Evolutionary conservation across 2,797 vertebrate species (phyloP), one percentile per base, ranked within the genome.

Genomic region (Lacerta agilis): DNA sequence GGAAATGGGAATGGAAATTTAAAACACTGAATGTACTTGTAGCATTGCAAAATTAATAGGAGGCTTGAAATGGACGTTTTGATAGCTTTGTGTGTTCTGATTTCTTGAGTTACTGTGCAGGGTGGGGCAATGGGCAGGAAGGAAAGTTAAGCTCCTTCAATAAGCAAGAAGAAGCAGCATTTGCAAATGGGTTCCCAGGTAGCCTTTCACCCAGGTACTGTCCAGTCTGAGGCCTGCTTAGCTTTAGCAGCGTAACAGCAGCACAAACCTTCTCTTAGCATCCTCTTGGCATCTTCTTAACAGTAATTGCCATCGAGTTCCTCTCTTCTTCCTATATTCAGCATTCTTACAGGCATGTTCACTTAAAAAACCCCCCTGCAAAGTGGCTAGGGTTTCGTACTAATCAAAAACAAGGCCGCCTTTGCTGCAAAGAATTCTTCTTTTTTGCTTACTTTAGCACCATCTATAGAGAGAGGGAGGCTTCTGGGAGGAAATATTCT

Each of bases 351-450:
- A 11, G 33, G 5, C 66, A 69, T 6, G 76, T 55, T 93, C 43
- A 92, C 36, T 88, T 87, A 81, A 85, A 85, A 45, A 55, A 29
- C n/a, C n/a, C n/a, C 20, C 13, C 13, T 75, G 1, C 10, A 61
- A 15, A 90, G 84, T 66, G 58, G 84, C 79, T 67, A 27, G 49
- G 45, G 66, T 86, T 81, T 80, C 79, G 17, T 25, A 81, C 0
- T 17, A 41, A 82, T 79, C 79, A 61, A 83, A 64, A 83, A 27
- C 41, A 85, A 8, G 33, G n/a, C 55, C 90, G 43, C 25, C 2
- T 88, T 90, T 93, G 86, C 84, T 93, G 55, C 49, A 27, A 79
- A 67, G 79, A 43, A 20, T 87, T 20, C 18, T 45, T 72, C 72
- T 25, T 49, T 27, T 83, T 38, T 45, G 49, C 79, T 88, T 85